These are phyloP conservation scores for Ptychobarbus kaznakovi DNA, from an alignment of 2,797 vertebrate species.

Conservation along the genomic window DNA sequence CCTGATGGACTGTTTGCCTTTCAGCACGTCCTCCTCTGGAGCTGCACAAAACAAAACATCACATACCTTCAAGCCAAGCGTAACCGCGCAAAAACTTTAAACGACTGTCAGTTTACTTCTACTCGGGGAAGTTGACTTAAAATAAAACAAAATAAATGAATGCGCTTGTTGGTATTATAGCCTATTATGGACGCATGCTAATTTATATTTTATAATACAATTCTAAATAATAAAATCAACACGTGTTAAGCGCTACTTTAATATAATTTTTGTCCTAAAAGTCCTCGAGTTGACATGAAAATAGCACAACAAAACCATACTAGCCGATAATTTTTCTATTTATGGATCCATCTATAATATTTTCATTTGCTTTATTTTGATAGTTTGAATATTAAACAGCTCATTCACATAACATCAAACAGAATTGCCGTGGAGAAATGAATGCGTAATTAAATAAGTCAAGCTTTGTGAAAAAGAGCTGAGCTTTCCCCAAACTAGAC, in stretches of 20 bases:
- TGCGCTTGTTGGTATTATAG: not conserved
- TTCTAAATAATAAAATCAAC: not conserved
- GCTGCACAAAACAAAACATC: conserved; percentile 77
- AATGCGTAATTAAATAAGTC: not conserved
- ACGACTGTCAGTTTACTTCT: not conserved
- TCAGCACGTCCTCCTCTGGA: conserved; percentile 91
- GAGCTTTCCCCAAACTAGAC: not conserved
- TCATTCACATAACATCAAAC: no score
- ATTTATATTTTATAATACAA: not conserved
- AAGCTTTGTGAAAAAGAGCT: not conserved
- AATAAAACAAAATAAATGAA: not conserved
- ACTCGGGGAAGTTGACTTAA: not conserved
- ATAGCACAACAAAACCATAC: not conserved
- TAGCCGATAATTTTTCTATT: not conserved
- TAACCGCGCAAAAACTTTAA: conserved; percentile 19
- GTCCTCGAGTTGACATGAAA: not conserved
- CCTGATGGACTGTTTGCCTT: conserved; percentile 94
- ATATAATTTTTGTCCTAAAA: not conserved
- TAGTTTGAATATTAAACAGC: not conserved
- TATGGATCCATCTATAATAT: not conserved
- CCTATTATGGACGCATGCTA: not conserved
- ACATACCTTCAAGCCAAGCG: conserved; percentile 24
- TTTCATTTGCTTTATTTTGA: not conserved
- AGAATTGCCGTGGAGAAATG: not conserved
- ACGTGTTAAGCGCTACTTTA: not conserved